Percentiles rank a stretch among this genome's conserved stretches.
These are phyloP conservation scores for Hybognathus amarus DNA, from an alignment of 2,797 vertebrate genomes.

Conservation along the genomic window DNA sequence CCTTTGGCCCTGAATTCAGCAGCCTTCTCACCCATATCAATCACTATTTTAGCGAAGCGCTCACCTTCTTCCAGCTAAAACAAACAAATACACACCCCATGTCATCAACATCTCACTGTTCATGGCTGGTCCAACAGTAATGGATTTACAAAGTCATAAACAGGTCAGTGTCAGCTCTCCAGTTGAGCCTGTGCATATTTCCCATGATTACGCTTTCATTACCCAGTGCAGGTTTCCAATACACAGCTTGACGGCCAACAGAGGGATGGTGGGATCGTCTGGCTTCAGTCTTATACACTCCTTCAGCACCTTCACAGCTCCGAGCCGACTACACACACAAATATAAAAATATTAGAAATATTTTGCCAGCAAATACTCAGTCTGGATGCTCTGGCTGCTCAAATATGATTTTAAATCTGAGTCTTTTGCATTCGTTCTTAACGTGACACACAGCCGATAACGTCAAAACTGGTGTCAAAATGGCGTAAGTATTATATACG, in stretches of 20 bases:
- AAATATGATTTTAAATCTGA: not conserved
- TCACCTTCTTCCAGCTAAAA: slow-evolving; percentile 94
- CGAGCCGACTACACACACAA: slow-evolving; percentile 85
- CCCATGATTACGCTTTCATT: slow-evolving; percentile 46
- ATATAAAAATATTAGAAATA: not conserved
- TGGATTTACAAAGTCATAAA: slow-evolving; percentile 20
- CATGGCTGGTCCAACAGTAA: not conserved
- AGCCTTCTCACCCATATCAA: slow-evolving; percentile 93
- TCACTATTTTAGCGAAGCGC: slow-evolving; percentile 90
- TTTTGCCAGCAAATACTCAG: too few species aligned
- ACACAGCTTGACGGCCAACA: slow-evolving; percentile 95
- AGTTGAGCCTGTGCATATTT: slow-evolving; percentile 22
- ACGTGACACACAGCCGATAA: not conserved
- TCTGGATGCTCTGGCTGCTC: not conserved
- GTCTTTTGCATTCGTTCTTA: not conserved
- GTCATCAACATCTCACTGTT: slow-evolving; percentile 41
- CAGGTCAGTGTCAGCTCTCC: slow-evolving; percentile 37
- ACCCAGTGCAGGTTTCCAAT: slow-evolving; percentile 98
- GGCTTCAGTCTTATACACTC: slow-evolving; percentile 97
- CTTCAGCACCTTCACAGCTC: slow-evolving; percentile 95
- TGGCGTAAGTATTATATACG: not conserved
- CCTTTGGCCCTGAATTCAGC: slow-evolving; percentile 97
- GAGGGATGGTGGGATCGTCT: slow-evolving; percentile 93
- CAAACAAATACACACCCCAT: slow-evolving; percentile 46
- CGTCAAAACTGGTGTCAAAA: not conserved